Conservation (phyloP, 2,888 invertebrate genomes). For the Drosophila picticornis region DNA sequence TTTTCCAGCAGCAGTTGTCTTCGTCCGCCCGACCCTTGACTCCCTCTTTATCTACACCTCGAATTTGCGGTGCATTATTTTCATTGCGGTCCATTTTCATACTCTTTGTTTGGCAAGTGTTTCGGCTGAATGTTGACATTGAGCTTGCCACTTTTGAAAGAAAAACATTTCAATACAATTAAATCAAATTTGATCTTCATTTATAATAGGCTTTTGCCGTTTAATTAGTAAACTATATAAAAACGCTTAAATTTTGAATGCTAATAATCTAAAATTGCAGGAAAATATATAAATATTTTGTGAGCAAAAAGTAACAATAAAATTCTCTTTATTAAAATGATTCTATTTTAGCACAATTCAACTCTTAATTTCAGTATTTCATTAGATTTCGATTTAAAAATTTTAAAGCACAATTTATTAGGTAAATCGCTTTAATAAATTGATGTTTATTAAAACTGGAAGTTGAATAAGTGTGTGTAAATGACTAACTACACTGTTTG, state of each 20-base stretch:
- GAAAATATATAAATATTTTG: background rate
- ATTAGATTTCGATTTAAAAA: background rate
- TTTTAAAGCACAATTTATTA: background rate
- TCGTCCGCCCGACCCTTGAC: constrained; percentile 8
- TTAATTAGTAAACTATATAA: no score
- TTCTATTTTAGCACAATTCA: no score
- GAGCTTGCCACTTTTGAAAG: background rate
- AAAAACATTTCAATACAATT: background rate
- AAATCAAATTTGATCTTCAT: background rate
- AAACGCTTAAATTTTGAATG: background rate
- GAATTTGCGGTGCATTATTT: constrained; percentile 50
- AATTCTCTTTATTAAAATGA: no score
- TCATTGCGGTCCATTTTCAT: constrained; percentile 60
- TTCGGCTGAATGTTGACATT: background rate
- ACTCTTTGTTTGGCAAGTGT: constrained; percentile 22
- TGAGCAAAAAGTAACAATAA: no score
- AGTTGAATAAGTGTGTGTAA: background rate
- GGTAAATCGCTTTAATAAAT: background rate
- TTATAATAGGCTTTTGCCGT: background rate
- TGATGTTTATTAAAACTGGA: background rate
- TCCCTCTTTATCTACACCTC: constrained; percentile 10
- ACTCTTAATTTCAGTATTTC: no score
- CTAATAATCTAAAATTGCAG: background rate
- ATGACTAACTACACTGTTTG: background rate
- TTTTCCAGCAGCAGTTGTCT: constrained; percentile 62